A percentile compares a stretch with the other conserved stretches of the same genome.
These are phyloP conservation scores for Vanessa atalanta DNA, from an alignment of 1,140 invertebrate genomes.

Conservation along the genomic window DNA sequence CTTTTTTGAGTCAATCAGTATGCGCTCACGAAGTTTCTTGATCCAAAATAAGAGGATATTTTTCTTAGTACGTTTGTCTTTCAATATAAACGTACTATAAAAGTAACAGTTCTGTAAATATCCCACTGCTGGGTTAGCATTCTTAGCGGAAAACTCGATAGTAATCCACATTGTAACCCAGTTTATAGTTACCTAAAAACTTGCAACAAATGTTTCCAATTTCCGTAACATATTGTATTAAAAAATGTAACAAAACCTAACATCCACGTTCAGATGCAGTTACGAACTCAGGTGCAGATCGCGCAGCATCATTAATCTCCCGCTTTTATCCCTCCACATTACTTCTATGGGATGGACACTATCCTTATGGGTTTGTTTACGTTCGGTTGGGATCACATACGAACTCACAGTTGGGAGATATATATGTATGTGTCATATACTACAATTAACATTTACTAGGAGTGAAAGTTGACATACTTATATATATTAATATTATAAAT, in stretches of 20 bases:
- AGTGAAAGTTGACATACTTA: background rate
- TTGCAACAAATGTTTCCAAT: conserved; percentile 3
- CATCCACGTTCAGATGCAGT: background rate
- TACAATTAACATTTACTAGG: background rate
- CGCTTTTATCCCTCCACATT: conserved; percentile 49
- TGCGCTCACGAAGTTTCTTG: no score
- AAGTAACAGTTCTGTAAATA: no score
- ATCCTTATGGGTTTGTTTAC: conserved; percentile 2
- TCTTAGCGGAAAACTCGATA: no score
- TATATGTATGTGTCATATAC: background rate
- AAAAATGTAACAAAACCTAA: conserved; percentile 4
- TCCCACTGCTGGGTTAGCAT: no score
- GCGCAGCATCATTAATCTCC: conserved; percentile 64
- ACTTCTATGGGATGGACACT: conserved; percentile 31
- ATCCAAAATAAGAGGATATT: no score
- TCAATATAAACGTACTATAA: no score
- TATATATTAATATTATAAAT: no score
- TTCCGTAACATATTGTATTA: background rate
- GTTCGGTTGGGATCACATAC: background rate
- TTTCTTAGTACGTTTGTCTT: no score
- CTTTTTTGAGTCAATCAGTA: no score
- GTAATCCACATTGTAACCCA: no score
- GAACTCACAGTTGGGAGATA: background rate
- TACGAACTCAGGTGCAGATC: conserved; percentile 51
- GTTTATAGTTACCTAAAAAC: background rate